Evolutionary conservation across 2,888 invertebrate genomes (phyloP).

Genomic region (Apodemia hepburni): DNA sequence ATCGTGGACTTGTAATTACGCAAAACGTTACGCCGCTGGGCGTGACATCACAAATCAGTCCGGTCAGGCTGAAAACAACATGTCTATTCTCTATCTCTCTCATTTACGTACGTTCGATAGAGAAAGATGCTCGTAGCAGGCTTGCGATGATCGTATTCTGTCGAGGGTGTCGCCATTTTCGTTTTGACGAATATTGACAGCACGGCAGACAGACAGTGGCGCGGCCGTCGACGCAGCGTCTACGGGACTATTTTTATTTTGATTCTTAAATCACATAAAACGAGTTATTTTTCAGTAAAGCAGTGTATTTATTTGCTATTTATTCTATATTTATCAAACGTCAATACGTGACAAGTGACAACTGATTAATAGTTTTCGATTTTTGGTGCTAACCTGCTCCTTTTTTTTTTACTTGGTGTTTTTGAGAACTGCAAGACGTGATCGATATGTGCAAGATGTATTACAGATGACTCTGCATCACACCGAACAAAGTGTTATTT

Average conservation of each 20-base stretch:
- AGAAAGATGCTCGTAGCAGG: constrained; percentile 50
- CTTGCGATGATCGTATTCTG: constrained; percentile 75
- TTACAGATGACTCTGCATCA: constrained; percentile 73
- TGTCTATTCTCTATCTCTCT: constrained; percentile 53
- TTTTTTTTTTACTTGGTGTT: constrained; percentile 70
- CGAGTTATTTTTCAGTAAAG: constrained; percentile 45
- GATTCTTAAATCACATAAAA: constrained; percentile 67
- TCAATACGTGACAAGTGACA: constrained; percentile 49
- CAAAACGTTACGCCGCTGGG: constrained; percentile 80
- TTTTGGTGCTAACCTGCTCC: constrained; percentile 75
- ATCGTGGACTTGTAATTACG: constrained; percentile 73
- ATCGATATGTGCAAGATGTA: constrained; percentile 79
- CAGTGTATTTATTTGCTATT: constrained; percentile 46
- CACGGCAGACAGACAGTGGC: constrained; percentile 78
- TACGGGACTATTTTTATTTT: constrained; percentile 77
- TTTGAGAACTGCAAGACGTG: constrained; percentile 75
- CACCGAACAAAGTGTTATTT: constrained; percentile 49
- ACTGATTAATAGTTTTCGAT: constrained; percentile 50
- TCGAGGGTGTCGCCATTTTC: constrained; percentile 86
- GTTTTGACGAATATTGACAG: constrained; percentile 88
- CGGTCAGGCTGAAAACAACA: constrained; percentile 70
- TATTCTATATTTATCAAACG: constrained; percentile 49
- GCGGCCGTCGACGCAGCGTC: constrained; percentile 76
- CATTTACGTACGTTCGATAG: constrained; percentile 38
- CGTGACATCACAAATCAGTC: constrained; percentile 80